Conservation (phyloP, 2,888 invertebrate genomes). For the Stenodema calcarata region DNA sequence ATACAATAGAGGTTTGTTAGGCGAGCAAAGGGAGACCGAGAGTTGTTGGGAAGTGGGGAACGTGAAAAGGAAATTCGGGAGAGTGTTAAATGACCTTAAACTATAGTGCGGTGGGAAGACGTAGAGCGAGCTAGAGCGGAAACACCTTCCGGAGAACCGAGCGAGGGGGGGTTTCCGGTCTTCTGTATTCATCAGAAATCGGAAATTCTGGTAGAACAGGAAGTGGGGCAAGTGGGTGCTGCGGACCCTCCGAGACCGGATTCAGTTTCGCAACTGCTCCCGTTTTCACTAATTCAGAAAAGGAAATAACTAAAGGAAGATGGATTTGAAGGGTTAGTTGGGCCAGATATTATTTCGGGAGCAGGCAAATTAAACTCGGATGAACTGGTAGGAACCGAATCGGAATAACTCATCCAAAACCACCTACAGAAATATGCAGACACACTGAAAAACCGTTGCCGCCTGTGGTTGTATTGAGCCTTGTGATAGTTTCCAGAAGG, state of each 20-base stretch:
- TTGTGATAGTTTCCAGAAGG: too few species aligned
- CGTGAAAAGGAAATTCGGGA: constrained; percentile 25
- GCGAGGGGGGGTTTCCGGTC: constrained; percentile 18
- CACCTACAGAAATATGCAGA: too few species aligned
- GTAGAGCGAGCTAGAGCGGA: background rate
- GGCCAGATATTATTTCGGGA: background rate
- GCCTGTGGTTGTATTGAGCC: too few species aligned
- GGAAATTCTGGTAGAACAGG: constrained; percentile 26
- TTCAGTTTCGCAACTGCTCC: background rate
- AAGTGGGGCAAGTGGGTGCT: background rate
- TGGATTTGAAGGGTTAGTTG: background rate
- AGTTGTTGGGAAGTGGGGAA: background rate
- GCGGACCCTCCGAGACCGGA: constrained; percentile 7
- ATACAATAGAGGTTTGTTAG: constrained; percentile 9
- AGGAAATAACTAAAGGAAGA: background rate
- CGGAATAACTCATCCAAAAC: too few species aligned
- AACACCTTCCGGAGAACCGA: constrained; percentile 24
- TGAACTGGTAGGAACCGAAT: too few species aligned
- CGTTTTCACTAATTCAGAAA: background rate
- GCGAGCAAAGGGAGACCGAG: background rate
- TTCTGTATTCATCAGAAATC: constrained; percentile 37
- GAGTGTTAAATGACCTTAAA: constrained; percentile 37
- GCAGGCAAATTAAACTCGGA: too few species aligned
- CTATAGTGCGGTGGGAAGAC: background rate
- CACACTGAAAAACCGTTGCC: too few species aligned